Conservation (phyloP, 2,113 vertebrate species). For the Falcunculus frontatus region DNA sequence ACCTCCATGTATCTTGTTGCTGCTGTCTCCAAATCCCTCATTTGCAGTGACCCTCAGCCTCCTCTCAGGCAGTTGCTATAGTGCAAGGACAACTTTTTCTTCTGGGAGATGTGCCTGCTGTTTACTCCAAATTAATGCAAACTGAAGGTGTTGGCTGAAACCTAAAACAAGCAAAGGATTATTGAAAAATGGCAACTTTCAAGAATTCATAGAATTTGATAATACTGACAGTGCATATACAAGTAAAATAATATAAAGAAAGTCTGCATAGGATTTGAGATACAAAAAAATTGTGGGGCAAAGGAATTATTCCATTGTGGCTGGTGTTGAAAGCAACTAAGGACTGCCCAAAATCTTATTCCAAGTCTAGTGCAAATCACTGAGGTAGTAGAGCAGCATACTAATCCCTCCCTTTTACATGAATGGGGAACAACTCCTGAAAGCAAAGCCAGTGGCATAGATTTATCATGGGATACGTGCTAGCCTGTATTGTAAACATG, state of each 20-base stretch:
- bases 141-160: not conserved
- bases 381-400: slow-evolving; percentile 46
- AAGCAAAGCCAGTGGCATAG: slow-evolving; percentile 58
- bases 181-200: not conserved
- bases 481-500: not conserved
- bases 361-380: slow-evolving; percentile 49
- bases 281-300: not conserved
- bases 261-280: not conserved
- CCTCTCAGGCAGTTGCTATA: not conserved
- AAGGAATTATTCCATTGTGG: not conserved
- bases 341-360: slow-evolving; percentile 24
- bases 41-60: not conserved
- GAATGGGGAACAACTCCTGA: slow-evolving; percentile 36
- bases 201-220: not conserved
- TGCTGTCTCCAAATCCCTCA: not conserved
- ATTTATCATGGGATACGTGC: slow-evolving; percentile 15
- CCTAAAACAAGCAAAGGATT: not conserved
- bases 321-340: slow-evolving; percentile 36
- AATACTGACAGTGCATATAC: not conserved
- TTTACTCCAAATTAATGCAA: not conserved
- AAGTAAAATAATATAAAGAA: not conserved
- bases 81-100: not conserved
- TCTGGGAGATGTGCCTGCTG: not conserved
- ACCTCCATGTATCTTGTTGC: not conserved
- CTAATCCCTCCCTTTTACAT: slow-evolving; percentile 51